Base-by-base conservation (phyloP, 2,888 invertebrate genomes). In the Stenodema calcarata region DNA sequence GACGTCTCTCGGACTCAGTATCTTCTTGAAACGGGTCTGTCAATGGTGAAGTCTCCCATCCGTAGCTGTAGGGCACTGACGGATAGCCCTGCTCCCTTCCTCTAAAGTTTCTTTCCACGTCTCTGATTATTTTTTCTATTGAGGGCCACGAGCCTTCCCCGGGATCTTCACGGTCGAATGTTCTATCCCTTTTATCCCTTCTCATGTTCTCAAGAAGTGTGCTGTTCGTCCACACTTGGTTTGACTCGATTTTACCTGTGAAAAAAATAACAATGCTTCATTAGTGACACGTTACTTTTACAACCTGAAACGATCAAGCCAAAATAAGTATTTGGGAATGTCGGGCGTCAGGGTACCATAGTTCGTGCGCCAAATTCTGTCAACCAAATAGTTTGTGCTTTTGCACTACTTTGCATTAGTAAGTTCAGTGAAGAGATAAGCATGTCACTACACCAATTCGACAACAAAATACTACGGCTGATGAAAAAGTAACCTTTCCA, bases 121-220 rank as follows among this genome's bases (percentile, higher is more conserved):
- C 82, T 12, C 82, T 30, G 82, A 82, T 62, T 28, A 82, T 82
- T 23, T 82, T 82, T 41, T 82, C 82, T 11, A 82, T 82, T 7
- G 82, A 82, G 11, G 82, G 82, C 82, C 82, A 82, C 0, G 82
- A 62, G n/a, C 82, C 82, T 28, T 23, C 41, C 0, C 42, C 62
- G 11, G 82, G 82, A 23, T 69, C 69, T 35, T 82, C 82, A 28
- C 23, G 28, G 27, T 41, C 27, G 41, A 69, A 23, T 0, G 27
- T 18, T 18, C 23, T 18, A 41, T 69, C 62, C 30, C 82, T 30
- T 41, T 82, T 82, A 9, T 27, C 69, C 41, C 82, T 30, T 4
- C 41, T 62, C 41, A 62, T 0, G 23, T 69, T 82, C 12, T 82
- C 35, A 6, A 69, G 9, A 18, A 82, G 14, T 12, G 69, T 62